A percentile compares a stretch with the other conserved stretches of the same genome.
These are phyloP conservation scores for Mormyrus iriodes DNA, from an alignment of 2,113 vertebrate genomes.

Conservation along the genomic window DNA sequence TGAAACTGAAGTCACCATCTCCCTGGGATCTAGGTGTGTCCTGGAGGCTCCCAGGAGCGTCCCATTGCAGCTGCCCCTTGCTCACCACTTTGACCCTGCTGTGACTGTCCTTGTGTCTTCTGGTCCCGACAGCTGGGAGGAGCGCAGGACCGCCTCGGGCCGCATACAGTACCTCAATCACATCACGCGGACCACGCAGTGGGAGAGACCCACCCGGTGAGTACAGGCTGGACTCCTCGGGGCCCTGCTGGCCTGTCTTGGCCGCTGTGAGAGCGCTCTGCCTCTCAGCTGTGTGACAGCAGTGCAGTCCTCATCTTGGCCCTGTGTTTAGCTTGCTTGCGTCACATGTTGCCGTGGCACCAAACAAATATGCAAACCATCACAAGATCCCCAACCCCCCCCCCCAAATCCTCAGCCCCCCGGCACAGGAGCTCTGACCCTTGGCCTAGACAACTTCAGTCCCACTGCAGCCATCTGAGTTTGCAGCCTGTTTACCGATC, in stretches of 20 bases:
- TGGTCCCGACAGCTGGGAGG: conserved; percentile 75
- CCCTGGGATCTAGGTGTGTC: background rate
- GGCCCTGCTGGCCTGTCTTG: background rate
- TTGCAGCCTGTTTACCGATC: background rate
- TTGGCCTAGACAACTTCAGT: background rate
- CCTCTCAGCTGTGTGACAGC: no score
- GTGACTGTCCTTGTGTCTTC: background rate
- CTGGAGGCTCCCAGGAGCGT: background rate
- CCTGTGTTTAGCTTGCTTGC: background rate
- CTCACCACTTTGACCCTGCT: conserved; percentile 28
- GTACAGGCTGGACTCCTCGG: background rate
- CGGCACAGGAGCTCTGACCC: background rate
- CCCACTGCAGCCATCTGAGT: background rate
- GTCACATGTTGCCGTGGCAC: background rate
- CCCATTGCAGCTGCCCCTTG: conserved; percentile 10
- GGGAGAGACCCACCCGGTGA: conserved; percentile 90
- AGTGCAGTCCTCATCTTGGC: background rate
- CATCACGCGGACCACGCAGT: conserved; percentile 88
- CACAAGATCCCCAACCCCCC: no score
- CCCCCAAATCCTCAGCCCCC: no score
- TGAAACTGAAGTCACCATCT: background rate
- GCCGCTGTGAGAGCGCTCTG: no score
- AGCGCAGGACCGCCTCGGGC: conserved; percentile 85
- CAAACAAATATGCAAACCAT: background rate
- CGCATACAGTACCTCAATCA: conserved; percentile 95